These are phyloP conservation scores for Theristus sp. DNA, from an alignment of 2,888 invertebrate species.

Conservation along the genomic window DNA sequence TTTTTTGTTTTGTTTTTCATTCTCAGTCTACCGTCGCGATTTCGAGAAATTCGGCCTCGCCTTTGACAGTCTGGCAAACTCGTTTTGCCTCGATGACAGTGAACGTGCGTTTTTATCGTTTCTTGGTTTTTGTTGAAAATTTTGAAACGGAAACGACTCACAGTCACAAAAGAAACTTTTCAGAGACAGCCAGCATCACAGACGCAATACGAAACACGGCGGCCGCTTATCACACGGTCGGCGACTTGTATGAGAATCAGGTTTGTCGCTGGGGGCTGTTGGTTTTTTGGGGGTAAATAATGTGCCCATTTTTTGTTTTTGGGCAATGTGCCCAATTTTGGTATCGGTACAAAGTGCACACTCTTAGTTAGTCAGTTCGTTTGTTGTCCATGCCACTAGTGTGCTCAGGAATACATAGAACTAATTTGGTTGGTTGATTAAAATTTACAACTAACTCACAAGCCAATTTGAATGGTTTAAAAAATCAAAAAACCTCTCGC, in stretches of 20 bases:
- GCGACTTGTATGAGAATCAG: slow-evolving; percentile 59
- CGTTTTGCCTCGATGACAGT: slow-evolving; percentile 51
- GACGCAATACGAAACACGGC: slow-evolving; percentile 66
- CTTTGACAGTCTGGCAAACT: slow-evolving; percentile 60
- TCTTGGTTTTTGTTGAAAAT: too few relatives aligned
- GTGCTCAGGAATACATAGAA: too few relatives aligned
- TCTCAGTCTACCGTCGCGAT: slow-evolving; percentile 3
- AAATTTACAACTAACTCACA: slow-evolving; percentile 1
- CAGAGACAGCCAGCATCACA: slow-evolving; percentile 38
- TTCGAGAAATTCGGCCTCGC: slow-evolving; percentile 51
- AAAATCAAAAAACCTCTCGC: background rate
- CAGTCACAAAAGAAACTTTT: too few relatives aligned
- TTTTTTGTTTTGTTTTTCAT: slow-evolving; percentile 2
- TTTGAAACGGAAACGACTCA: too few relatives aligned
- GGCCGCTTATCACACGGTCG: slow-evolving; percentile 70
- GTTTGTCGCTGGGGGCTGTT: too few relatives aligned
- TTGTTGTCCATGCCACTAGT: too few relatives aligned
- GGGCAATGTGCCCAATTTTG: too few relatives aligned
- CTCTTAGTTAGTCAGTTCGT: too few relatives aligned
- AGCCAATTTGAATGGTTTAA: background rate
- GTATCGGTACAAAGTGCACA: too few relatives aligned
- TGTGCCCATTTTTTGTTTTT: background rate
- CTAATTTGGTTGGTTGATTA: too few relatives aligned
- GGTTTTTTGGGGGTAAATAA: too few relatives aligned
- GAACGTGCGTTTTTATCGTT: too few relatives aligned